A percentile compares a stretch with the other conserved stretches of the same genome.
Evolutionary conservation across 2,888 invertebrate species (phyloP).

Genomic region (Lamellibrachia satsuma): DNA sequence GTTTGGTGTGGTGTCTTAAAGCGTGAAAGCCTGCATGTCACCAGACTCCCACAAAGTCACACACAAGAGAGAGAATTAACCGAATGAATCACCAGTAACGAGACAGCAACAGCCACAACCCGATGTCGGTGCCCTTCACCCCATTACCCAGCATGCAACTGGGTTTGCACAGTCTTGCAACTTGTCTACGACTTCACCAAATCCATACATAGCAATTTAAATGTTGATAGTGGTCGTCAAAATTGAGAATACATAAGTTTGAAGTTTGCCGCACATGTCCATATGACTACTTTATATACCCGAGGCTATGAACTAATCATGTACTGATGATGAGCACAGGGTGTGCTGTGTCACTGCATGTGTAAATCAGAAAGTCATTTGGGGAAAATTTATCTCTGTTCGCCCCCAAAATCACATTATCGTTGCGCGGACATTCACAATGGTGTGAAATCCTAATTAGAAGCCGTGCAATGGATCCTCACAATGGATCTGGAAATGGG

Average conservation of each 20-base stretch:
- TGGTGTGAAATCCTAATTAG: constrained; percentile 13
- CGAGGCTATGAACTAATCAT: background rate
- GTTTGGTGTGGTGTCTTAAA: background rate
- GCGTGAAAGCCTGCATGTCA: background rate
- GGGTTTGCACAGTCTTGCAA: background rate
- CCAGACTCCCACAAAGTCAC: background rate
- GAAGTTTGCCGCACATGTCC: background rate
- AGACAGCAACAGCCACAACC: background rate
- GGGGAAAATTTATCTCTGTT: background rate
- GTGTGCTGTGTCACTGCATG: background rate
- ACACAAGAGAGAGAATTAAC: background rate
- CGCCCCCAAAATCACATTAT: background rate
- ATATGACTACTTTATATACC: background rate
- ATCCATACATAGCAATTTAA: background rate
- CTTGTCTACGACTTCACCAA: background rate
- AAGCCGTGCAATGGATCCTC: background rate
- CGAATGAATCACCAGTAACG: background rate
- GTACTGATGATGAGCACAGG: background rate
- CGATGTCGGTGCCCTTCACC: background rate
- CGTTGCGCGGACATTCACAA: background rate
- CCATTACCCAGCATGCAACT: background rate
- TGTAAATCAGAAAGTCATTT: constrained; percentile 6
- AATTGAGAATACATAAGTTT: background rate
- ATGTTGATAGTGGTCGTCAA: background rate
- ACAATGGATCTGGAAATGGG: background rate